Conservation (phyloP, 2,113 vertebrate genomes). For the Galeopterus variegatus region DNA sequence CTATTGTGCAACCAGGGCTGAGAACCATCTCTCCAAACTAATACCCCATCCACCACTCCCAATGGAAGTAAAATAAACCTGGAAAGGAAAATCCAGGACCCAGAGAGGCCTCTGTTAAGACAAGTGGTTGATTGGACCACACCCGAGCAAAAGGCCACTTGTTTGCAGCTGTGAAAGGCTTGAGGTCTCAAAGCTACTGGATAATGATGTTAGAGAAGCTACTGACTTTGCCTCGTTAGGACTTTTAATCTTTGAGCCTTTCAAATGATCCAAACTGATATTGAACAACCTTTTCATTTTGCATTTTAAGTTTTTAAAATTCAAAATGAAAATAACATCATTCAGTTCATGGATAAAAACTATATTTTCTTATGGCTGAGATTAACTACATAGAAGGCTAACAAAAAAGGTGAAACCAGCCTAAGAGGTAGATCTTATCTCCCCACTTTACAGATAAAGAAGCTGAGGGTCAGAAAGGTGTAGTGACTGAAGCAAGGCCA, state of each 20-base stretch:
- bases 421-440: background rate
- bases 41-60: background rate
- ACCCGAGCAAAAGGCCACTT: background rate
- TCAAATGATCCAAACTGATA: background rate
- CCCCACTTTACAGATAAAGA: background rate
- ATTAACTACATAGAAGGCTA: background rate
- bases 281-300: background rate
- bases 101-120: background rate
- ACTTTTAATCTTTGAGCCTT: background rate
- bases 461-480: background rate
- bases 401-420: background rate
- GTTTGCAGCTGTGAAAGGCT: background rate
- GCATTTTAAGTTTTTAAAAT: background rate
- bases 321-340: constrained; percentile 1
- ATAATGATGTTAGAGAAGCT: background rate
- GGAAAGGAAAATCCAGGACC: background rate
- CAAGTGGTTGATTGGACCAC: background rate
- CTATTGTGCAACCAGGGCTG: background rate
- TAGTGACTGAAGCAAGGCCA: background rate
- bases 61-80: background rate
- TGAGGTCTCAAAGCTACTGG: background rate
- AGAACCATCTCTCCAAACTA: constrained; percentile 16
- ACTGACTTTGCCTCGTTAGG: background rate
- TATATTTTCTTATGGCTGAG: background rate
- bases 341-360: background rate